Evolutionary conservation across 2,888 invertebrate genomes (phyloP), one percentile per base, ranked within the genome.

Genomic region (Apotomis capreana): DNA sequence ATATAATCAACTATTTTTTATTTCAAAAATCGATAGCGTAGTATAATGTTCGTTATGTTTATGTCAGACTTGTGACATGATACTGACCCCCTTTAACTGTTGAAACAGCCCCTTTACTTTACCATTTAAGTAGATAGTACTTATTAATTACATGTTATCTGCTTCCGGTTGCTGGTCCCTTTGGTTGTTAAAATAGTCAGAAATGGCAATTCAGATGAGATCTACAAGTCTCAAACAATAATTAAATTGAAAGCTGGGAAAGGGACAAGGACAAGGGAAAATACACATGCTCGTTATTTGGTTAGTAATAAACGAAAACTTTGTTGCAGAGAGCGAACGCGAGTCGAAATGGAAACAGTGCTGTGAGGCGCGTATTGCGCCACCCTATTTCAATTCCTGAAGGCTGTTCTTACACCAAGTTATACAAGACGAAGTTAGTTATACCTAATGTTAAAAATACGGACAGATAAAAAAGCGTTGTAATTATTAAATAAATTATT

Each of bases 281-380:
- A 3, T 44, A 6, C 6, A 44, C 44, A 44, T 8, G 8, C 8
- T 44, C 4, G 44, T 44, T 6, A 44, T 8, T 44, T 26, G 26
- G 26, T 26, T 26, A 26, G 2, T 26, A 26, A 57, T 57, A 37
- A 36, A 12, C 12, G 12, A n/a, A 36, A 37, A 74, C 74, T 51
- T 76, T 71, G 67, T 91, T 90, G 54, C 86, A 92, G 93, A 86
- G 94, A 87, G 87, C 94, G 85, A 91, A 95, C 89, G 94, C 95
- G 93, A 96, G 97, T 97, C 83, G 97, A 97, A 95, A 97, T 97
- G 96, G 97, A 97, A 95, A 97, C 97, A 87, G 97, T 97, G 94
- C 97, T 97, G 95, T 97, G 97, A 96, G 94, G 92, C 86, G 92
- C 83, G 84, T 91, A 86, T 91, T 89, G 85, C 91, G 89, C 90